Conservation (phyloP, 2,888 invertebrate genomes). For the Tetrapedia diversipes region DNA sequence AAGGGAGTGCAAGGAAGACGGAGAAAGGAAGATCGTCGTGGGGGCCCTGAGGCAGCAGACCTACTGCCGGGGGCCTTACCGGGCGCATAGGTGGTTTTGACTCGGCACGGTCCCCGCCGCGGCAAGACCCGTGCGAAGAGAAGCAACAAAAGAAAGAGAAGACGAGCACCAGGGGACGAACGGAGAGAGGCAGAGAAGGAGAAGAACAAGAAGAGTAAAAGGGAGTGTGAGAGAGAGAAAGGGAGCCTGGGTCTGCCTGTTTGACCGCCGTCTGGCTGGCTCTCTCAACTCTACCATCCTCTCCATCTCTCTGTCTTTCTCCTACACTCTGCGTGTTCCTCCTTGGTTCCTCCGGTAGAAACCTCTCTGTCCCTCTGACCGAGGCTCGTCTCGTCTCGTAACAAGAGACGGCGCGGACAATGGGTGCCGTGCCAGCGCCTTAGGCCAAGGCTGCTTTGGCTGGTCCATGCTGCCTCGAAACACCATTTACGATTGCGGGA, state of each 20-base stretch:
- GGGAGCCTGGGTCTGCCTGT: constrained; percentile 67
- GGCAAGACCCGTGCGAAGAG: constrained; percentile 67
- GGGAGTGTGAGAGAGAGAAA: too few species aligned
- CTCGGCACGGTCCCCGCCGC: constrained; percentile 65
- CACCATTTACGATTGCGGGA: constrained; percentile 63
- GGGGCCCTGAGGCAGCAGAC: constrained; percentile 67
- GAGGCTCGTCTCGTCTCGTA: constrained; percentile 77
- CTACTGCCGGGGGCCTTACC: constrained; percentile 69
- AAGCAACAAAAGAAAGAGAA: constrained; percentile 68
- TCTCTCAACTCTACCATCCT: constrained; percentile 34
- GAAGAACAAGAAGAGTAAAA: constrained; percentile 43
- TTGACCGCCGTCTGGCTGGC: constrained; percentile 69
- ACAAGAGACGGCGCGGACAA: constrained; percentile 81
- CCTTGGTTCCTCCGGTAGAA: background rate
- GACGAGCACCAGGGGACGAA: constrained; percentile 46
- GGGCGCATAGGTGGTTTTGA: constrained; percentile 70
- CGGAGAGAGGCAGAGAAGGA: constrained; percentile 42
- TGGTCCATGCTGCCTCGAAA: constrained; percentile 58
- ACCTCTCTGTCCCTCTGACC: constrained; percentile 29
- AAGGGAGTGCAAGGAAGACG: too few species aligned
- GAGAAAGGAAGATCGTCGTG: constrained; percentile 13
- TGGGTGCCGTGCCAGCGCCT: constrained; percentile 80
- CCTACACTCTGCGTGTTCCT: constrained; percentile 11
- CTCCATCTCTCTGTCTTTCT: constrained; percentile 37
- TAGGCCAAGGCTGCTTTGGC: constrained; percentile 78